phyloP scores from a whole-genome alignment of 1,140 invertebrate species.

The Stratiolaelaps scimitus region DNA sequence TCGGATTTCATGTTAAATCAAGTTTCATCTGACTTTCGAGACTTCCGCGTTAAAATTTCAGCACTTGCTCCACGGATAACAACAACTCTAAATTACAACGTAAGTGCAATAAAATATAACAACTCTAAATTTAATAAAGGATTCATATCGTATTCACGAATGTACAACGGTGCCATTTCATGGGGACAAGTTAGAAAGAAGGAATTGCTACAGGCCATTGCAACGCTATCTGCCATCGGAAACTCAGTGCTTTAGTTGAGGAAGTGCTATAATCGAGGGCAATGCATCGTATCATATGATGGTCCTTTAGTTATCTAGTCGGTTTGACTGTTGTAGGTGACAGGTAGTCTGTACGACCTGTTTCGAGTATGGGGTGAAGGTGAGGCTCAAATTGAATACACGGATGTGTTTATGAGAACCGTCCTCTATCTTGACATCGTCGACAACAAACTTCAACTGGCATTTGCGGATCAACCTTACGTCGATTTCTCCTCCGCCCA shows the following conservation, averaged over 20 bases:
- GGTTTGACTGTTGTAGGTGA: not conserved
- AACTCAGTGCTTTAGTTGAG: no score
- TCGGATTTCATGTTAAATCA: conserved; percentile 16
- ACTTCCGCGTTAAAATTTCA: conserved; percentile 18
- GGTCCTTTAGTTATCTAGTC: no score
- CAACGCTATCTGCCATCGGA: no score
- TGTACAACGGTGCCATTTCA: no score
- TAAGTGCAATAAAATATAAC: not conserved
- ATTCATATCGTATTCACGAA: no score
- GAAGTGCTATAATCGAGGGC: no score
- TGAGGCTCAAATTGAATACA: conserved; percentile 15
- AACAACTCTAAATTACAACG: not conserved
- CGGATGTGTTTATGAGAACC: conserved; percentile 18
- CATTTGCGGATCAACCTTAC: conserved; percentile 25
- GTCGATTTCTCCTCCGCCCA: conserved; percentile 23
- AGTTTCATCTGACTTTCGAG: not conserved
- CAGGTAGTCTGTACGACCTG: conserved; percentile 3
- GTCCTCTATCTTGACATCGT: conserved; percentile 6
- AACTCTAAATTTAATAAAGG: no score
- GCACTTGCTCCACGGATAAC: not conserved
- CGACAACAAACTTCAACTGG: conserved; percentile 20
- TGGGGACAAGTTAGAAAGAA: no score
- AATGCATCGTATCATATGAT: no score
- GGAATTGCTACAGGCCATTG: no score
- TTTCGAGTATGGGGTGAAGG: not conserved